Percentiles rank a stretch among this genome's conserved stretches.
phyloP scores from a whole-genome alignment of 2,797 vertebrate genomes.

The Tragopan temminckii region DNA sequence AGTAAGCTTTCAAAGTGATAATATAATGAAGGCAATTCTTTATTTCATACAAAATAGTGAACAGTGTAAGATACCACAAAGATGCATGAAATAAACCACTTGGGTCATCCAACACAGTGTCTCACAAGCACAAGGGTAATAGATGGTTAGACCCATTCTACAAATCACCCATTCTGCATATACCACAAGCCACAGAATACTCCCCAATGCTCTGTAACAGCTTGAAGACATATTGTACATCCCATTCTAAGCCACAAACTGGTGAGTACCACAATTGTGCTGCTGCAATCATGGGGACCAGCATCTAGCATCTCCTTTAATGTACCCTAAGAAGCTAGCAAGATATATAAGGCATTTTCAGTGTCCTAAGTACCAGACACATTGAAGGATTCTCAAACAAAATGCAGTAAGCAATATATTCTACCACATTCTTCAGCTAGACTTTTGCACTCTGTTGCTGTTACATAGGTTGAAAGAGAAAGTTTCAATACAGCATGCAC shows the following conservation, averaged over 20 bases:
- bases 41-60: neutral
- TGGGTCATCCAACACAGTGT: neutral
- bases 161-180: neutral
- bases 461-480: neutral
- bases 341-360: neutral
- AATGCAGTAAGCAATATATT: neutral
- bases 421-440: neutral
- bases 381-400: neutral
- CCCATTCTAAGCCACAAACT: neutral
- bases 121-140: neutral
- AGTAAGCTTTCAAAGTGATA: neutral
- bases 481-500: neutral
- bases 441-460: neutral
- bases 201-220: neutral
- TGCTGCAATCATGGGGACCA: neutral
- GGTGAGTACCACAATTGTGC: neutral
- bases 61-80: neutral
- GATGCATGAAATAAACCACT: neutral
- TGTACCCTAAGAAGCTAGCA: neutral
- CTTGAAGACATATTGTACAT: neutral
- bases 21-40: neutral
- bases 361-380: neutral
- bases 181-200: conserved; percentile 49
- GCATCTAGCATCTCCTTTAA: neutral
- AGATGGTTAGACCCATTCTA: neutral